Percentiles rank a stretch among this genome's conserved stretches.
Evolutionary conservation across 2,888 invertebrate species (phyloP).

Genomic region (Lithophane ornitopus): DNA sequence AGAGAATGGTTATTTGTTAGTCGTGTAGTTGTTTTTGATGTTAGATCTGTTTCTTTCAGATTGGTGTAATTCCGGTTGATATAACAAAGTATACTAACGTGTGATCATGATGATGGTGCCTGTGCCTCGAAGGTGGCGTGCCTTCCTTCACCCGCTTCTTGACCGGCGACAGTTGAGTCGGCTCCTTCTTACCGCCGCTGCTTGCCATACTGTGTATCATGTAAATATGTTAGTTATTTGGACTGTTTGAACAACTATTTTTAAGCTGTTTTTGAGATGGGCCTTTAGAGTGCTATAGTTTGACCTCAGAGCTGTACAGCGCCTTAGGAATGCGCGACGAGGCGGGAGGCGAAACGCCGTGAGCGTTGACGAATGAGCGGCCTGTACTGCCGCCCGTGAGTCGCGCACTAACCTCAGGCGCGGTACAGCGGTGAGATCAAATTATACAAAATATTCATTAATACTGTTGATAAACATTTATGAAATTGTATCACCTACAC

Average conservation of each 20-base stretch:
- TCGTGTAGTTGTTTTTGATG: no score
- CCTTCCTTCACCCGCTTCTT: slow-evolving; percentile 99
- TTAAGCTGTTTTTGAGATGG: no score
- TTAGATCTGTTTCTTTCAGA: no score
- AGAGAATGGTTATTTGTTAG: no score
- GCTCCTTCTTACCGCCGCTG: slow-evolving; percentile 93
- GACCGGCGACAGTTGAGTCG: slow-evolving; percentile 98
- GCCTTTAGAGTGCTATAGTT: neutral
- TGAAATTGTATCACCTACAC: no score
- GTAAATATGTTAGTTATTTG: neutral
- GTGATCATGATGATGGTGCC: slow-evolving; percentile 84
- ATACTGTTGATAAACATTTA: no score
- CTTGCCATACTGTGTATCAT: slow-evolving; percentile 77
- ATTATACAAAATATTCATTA: no score
- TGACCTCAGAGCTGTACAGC: neutral
- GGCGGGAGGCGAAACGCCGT: neutral
- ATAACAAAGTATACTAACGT: slow-evolving; percentile 72
- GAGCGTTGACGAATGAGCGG: neutral
- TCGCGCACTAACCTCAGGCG: no score
- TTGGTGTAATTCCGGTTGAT: no score
- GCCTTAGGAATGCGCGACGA: neutral
- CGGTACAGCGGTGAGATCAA: no score
- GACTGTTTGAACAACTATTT: neutral
- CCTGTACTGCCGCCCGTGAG: neutral
- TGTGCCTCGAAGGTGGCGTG: slow-evolving; percentile 94